Conservation (phyloP, 1,140 invertebrate genomes). For the Drosophila nikananu region DNA sequence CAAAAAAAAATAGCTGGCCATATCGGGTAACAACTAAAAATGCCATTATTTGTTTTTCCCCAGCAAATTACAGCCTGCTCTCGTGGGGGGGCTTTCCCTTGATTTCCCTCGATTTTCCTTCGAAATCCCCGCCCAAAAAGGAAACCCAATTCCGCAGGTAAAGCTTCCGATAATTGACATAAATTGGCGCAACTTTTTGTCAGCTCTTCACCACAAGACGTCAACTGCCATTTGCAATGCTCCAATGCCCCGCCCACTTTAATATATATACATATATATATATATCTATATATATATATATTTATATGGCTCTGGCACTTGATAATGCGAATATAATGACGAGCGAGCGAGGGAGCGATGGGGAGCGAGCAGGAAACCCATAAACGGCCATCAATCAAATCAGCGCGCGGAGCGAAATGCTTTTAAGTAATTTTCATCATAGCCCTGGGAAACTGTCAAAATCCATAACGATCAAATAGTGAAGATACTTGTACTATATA, state of each 20-base stretch:
- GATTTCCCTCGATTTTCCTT: slow-evolving; percentile 4
- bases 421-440: slow-evolving; percentile 82
- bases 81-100: slow-evolving; percentile 25
- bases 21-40: slow-evolving; percentile 51
- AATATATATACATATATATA: slow-evolving; percentile 3
- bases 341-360: slow-evolving; percentile 4
- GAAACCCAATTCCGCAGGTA: slow-evolving; percentile 51
- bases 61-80: slow-evolving; percentile 36
- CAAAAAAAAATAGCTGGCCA: slow-evolving; percentile 17
- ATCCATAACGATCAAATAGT: slow-evolving; percentile 82
- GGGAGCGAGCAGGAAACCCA: slow-evolving; percentile 20
- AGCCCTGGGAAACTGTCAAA: slow-evolving; percentile 72
- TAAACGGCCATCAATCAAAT: slow-evolving; percentile 82
- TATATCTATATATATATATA: slow-evolving; percentile 12
- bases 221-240: slow-evolving; percentile 79
- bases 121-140: background rate
- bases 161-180: slow-evolving; percentile 80
- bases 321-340: slow-evolving; percentile 82
- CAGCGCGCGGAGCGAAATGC: slow-evolving; percentile 72
- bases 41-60: slow-evolving; percentile 52
- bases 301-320: slow-evolving; percentile 35
- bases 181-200: slow-evolving; percentile 82
- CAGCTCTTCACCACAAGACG: slow-evolving; percentile 75
- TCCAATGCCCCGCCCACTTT: slow-evolving; percentile 57
- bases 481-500: slow-evolving; percentile 17